Percentiles rank a stretch among this genome's conserved stretches.
Conservation (phyloP, 53 echinoderm and acorn worm genomes). For the Mesocentrotus franciscanus region DNA sequence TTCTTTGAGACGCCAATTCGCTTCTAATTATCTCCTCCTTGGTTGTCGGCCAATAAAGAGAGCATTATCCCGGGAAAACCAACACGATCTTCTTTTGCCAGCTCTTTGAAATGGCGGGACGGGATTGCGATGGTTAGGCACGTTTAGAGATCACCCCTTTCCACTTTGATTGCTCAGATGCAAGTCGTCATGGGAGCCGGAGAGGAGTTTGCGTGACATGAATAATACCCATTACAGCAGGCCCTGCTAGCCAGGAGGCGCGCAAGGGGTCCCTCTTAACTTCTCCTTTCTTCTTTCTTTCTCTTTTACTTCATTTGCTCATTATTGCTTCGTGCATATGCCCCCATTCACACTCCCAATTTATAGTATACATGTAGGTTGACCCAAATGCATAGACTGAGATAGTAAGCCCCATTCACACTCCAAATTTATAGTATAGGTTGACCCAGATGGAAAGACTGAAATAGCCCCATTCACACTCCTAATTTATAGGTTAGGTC, state of each 20-base stretch:
- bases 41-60: neutral
- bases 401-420: too few species aligned
- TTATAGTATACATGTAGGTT: too few species aligned
- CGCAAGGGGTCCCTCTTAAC: neutral
- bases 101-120: neutral
- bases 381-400: too few species aligned
- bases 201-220: constrained; percentile 33
- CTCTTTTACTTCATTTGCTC: neutral
- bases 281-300: neutral
- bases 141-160: neutral
- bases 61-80: neutral
- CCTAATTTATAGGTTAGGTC: neutral
- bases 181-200: constrained; percentile 15
- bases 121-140: neutral
- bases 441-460: too few species aligned
- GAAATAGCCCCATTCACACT: neutral
- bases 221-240: constrained; percentile 42
- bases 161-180: constrained; percentile 34
- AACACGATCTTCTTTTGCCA: neutral
- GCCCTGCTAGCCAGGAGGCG: neutral
- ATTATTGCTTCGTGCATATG: neutral
- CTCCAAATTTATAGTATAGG: too few species aligned
- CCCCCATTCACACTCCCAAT: neutral
- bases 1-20: neutral
- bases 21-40: neutral